Evolutionary conservation across 2,797 vertebrate species (phyloP).

Genomic region (Periparus ater): DNA sequence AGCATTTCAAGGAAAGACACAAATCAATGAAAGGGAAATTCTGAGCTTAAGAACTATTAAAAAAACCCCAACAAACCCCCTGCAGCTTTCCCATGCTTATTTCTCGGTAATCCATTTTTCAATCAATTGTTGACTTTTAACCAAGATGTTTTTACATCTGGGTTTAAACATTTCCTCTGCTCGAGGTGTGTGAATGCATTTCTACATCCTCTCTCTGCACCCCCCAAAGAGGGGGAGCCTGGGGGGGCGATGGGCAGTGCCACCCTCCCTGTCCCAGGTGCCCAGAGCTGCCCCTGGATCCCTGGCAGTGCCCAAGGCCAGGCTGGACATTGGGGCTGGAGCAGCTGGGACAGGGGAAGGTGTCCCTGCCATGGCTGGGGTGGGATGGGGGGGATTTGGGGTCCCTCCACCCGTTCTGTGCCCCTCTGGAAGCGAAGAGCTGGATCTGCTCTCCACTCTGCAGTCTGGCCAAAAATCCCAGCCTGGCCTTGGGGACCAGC

Average conservation of each 20-base stretch:
- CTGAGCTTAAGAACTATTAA: background rate
- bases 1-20: background rate
- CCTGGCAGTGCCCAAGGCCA: background rate
- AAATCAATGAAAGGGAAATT: background rate
- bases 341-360: background rate
- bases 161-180: background rate
- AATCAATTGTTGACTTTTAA: background rate
- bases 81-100: background rate
- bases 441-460: accelerated
- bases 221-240: no score
- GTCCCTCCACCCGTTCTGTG: background rate
- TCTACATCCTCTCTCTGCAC: background rate
- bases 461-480: background rate
- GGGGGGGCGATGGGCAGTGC: background rate
- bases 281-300: background rate
- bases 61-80: background rate
- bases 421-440: accelerated
- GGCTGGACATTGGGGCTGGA: background rate
- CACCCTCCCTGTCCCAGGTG: background rate
- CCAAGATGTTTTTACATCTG: background rate
- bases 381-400: accelerated
- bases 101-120: background rate
- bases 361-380: background rate
- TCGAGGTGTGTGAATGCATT: accelerated
- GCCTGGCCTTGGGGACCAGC: background rate